Percentiles rank a stretch among this genome's conserved stretches.
Evolutionary conservation across 2,888 invertebrate genomes (phyloP).

Genomic region (Sycophila texana): DNA sequence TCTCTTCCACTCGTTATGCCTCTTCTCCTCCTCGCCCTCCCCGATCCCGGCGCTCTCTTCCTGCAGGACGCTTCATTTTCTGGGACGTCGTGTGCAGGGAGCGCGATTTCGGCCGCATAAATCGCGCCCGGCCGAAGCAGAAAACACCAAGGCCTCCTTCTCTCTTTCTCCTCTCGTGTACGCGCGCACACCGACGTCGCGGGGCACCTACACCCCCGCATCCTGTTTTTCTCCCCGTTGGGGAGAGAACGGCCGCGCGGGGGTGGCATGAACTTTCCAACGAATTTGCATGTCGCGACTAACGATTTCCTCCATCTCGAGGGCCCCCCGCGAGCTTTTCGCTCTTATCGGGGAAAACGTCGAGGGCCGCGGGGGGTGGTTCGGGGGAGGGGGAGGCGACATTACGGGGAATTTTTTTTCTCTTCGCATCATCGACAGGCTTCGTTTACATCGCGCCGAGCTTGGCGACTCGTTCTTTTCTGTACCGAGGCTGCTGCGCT

Average conservation of each 20-base stretch:
- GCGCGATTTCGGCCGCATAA: constrained; percentile 68
- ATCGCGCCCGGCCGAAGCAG: constrained; percentile 61
- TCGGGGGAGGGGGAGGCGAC: too few relatives aligned
- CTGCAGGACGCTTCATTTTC: constrained; percentile 65
- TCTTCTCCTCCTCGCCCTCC: constrained; percentile 31
- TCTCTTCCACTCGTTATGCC: constrained; percentile 45
- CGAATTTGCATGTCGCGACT: constrained; percentile 73
- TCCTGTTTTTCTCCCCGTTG: constrained; percentile 56
- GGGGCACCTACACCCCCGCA: not conserved
- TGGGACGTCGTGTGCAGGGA: constrained; percentile 62
- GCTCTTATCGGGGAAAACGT: constrained; percentile 53
- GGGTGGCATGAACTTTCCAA: constrained; percentile 66
- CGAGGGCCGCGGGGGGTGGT: not conserved
- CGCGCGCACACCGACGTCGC: not conserved
- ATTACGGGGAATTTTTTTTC: constrained; percentile 40
- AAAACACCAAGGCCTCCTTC: constrained; percentile 51
- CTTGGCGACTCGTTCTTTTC: not conserved
- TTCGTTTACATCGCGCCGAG: constrained; percentile 45
- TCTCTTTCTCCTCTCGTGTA: not conserved
- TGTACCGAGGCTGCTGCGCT: not conserved
- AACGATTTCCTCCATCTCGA: constrained; percentile 71
- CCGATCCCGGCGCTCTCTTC: constrained; percentile 21
- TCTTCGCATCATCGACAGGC: constrained; percentile 51
- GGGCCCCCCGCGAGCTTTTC: constrained; percentile 60
- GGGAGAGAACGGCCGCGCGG: constrained; percentile 8